Base-by-base conservation (phyloP, 2,888 invertebrate species). In the Microdon myrmicae region DNA sequence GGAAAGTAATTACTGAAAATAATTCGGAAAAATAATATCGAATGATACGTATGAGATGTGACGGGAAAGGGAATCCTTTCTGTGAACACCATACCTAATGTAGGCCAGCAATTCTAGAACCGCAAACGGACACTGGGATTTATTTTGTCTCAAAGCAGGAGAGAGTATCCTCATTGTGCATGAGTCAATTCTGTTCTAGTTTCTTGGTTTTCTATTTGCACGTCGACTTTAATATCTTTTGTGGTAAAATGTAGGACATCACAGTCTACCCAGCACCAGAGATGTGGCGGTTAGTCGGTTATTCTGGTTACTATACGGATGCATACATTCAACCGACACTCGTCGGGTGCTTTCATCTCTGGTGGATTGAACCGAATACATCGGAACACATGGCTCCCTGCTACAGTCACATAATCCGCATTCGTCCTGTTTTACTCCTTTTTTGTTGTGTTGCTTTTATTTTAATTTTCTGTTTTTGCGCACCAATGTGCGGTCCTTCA, bases 161-260 rank as follows among this genome's bases (percentile, higher is more conserved):
- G 9, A 32, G 25, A 41, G 34, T 43, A 53, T 47, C 32, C 51
- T 47, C 28, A 45, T 34, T 20, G 56, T 22, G 43, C 45, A 64
- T 64, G 64, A 51, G 47, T 58, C 64, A 53, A 53, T 58, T 28
- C 41, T 64, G 64, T 47, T 58, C 64, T 28, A 64, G 51, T 43
- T 64, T 49, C 58, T 51, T 43, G 38, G 16, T 34, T 45, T 32
- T 56, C 31, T 47, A 43, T 64, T 61, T 64, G 58, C 47, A 32
- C 64, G 47, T 47, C 56, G 56, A 56, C 35, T 64, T 56, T 58
- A 51, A 56, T 61, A 61, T 49, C 44, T 7, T 45, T 38, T 49
- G 25, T 31, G 22, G 17, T 32, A 37, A 39, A 45, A 56, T 61
- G 44, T 61, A 61, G 61, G 56, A 26, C 56, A 29, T 23, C 44